phyloP scores from a whole-genome alignment of 2,888 invertebrate genomes.

The Endomychus coccineus region DNA sequence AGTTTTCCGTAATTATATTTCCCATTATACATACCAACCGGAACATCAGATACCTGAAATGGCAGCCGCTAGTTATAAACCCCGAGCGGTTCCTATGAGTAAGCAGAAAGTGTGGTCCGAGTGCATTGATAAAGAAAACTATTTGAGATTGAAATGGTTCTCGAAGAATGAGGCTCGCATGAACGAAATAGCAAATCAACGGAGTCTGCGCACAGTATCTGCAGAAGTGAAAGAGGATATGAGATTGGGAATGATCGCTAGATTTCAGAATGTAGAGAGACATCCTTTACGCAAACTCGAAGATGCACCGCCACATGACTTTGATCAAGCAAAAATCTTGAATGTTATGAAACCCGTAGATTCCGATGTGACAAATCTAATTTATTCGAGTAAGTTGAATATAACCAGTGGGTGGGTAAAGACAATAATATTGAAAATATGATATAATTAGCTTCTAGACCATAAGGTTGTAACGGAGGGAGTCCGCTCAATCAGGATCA shows the following conservation, averaged over 20 bases:
- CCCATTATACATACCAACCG: constrained; percentile 1
- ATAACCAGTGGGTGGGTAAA: too few relatives aligned
- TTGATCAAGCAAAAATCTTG: constrained; percentile 23
- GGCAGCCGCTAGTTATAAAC: too few relatives aligned
- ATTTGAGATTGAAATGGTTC: constrained; percentile 39
- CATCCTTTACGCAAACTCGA: constrained; percentile 19
- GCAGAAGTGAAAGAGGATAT: constrained; percentile 31
- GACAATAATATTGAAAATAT: too few relatives aligned
- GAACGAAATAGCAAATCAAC: constrained; percentile 31
- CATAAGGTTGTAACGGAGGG: too few relatives aligned
- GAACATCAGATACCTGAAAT: constrained; percentile 7
- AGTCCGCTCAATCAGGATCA: too few relatives aligned
- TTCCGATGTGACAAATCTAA: constrained; percentile 41
- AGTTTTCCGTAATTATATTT: constrained; percentile 6
- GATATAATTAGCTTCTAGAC: too few relatives aligned
- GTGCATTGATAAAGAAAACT: constrained; percentile 35
- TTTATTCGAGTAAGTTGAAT: constrained; percentile 45
- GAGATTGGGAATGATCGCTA: constrained; percentile 24
- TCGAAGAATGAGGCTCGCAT: constrained; percentile 35
- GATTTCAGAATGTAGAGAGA: constrained; percentile 26
- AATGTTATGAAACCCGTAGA: constrained; percentile 49
- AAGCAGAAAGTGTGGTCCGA: constrained; percentile 25
- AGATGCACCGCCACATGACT: constrained; percentile 19
- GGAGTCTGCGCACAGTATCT: constrained; percentile 27
- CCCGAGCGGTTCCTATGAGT: too few relatives aligned